Base-by-base conservation (phyloP, 37 sponge, comb jelly and placozoan species). In the Aphrocallistes beatrix region DNA sequence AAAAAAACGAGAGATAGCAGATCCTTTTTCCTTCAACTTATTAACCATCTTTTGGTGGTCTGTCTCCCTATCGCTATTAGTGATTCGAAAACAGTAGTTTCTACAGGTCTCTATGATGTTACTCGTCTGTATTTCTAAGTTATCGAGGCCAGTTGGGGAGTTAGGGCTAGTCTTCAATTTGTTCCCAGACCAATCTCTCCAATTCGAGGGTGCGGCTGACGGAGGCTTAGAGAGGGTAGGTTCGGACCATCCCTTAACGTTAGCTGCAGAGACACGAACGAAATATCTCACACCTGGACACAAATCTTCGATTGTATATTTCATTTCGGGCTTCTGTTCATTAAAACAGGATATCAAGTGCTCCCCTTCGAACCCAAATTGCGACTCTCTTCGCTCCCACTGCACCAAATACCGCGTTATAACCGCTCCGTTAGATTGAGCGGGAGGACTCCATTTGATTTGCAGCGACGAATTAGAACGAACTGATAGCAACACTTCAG, bases 211-310 rank as follows among this genome's bases (percentile, higher is more conserved):
- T 0, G 85, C 42, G 9, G 93, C 91, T 51, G 49, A 85, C 40
- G 51, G 0, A 13, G 96, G 96, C 23, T 25, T 36, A 39, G 96
- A 51, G 0, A 82, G 10, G 0, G 81, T 49, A 16, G 91, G 81
- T 1, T 69, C 88, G 9, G 94, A 94, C 85, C 89, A 96, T 25
- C 96, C 94, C 38, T 90, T 94, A 86, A 96, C 83, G 85, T 96
- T 96, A 50, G 85, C 90, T 32, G 96, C 93, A 28, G 90, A 93
- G 37, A 95, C 96, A 83, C 96, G 85, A 1, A 95, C 90, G 88
- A 48, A 92, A 81, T 91, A 95, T 42, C 30, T 49, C 32, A 89
- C 86, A 39, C 92, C 93, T 91, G 75, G 75, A 60, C 75, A 60
- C 75, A 60, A 13, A 13, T 60, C 75, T 19, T 6, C 1, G 75